phyloP scores from a whole-genome alignment of 2,113 vertebrate genomes.

The Tinamus guttatus region DNA sequence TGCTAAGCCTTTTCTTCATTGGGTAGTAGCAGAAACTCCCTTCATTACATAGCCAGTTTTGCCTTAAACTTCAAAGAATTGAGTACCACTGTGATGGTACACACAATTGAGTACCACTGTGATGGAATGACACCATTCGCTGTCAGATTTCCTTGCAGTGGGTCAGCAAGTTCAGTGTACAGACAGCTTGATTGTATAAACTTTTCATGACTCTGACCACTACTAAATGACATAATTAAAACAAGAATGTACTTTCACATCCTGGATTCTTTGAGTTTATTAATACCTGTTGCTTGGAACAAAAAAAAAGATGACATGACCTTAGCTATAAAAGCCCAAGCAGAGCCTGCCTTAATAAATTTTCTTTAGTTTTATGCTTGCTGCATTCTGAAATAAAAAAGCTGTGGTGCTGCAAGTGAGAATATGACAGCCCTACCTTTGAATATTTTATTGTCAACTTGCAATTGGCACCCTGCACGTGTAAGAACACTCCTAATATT shows the following conservation, averaged over 20 bases:
- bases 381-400: neutral
- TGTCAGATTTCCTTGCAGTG: neutral
- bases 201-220: too few relatives aligned
- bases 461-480: fast-evolving
- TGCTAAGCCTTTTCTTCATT: neutral
- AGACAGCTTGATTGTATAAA: too few relatives aligned
- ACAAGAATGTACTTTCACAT: neutral
- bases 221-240: neutral
- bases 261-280: neutral
- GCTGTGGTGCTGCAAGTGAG: fast-evolving
- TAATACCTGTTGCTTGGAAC: neutral
- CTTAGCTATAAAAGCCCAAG: neutral
- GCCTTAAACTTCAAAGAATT: neutral
- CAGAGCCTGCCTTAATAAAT: neutral
- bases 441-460: neutral
- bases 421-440: neutral
- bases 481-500: neutral
- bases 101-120: neutral
- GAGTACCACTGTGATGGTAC: neutral
- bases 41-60: neutral
- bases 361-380: neutral
- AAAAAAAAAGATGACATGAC: neutral
- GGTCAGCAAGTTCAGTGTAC: neutral
- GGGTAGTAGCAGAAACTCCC: neutral
- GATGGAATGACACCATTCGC: too few relatives aligned